Conservation (phyloP, 2,888 invertebrate species). For the Lepidochitona cinerea region DNA sequence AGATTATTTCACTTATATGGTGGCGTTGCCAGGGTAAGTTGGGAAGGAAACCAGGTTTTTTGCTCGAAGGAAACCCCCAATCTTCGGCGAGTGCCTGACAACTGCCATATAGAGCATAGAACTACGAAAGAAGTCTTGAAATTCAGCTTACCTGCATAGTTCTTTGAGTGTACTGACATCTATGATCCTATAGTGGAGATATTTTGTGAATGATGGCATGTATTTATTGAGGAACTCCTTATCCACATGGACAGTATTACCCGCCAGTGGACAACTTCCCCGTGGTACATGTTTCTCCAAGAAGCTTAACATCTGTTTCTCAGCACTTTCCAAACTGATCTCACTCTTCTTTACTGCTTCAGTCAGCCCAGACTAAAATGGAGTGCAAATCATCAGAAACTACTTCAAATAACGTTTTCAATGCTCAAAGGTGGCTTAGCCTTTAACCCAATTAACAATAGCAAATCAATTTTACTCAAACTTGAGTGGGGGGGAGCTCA, state of each 20-base stretch:
- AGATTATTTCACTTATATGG: too few species aligned
- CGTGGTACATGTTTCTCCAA: constrained; percentile 75
- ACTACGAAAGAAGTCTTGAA: too few species aligned
- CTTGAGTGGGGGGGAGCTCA: too few species aligned
- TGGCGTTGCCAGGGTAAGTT: too few species aligned
- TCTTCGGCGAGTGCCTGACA: too few species aligned
- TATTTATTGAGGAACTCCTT: constrained; percentile 84
- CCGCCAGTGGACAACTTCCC: constrained; percentile 76
- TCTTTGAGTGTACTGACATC: constrained; percentile 95
- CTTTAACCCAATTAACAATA: too few species aligned
- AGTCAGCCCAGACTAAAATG: constrained; percentile 82
- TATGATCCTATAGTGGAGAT: constrained; percentile 92
- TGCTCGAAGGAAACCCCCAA: too few species aligned
- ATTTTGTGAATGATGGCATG: constrained; percentile 84
- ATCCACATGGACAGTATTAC: constrained; percentile 91
- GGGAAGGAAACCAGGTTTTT: too few species aligned
- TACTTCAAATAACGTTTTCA: not conserved
- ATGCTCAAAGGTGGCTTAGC: too few species aligned
- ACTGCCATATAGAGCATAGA: too few species aligned
- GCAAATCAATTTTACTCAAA: not conserved
- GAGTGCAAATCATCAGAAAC: not conserved
- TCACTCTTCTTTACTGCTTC: constrained; percentile 81
- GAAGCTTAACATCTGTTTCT: constrained; percentile 81
- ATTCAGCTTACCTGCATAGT: constrained; percentile 73
- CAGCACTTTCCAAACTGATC: constrained; percentile 79